A percentile compares a stretch with the other conserved stretches of the same genome.
These are phyloP conservation scores for Porites lobata DNA, from an alignment of 92 coral and sea anemone genomes.

Conservation along the genomic window DNA sequence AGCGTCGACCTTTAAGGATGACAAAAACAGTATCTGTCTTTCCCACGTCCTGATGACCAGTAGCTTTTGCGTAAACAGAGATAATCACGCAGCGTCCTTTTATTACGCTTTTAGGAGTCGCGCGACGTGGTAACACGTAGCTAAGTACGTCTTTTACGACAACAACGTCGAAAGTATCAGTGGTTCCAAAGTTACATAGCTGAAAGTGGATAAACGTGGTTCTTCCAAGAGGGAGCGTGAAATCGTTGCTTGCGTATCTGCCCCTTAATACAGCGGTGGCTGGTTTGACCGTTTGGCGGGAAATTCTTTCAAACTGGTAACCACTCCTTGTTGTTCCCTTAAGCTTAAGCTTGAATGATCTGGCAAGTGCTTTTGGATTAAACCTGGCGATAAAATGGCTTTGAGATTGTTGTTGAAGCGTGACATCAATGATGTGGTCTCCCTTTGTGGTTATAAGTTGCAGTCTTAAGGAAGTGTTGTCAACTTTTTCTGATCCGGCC, in stretches of 20 bases:
- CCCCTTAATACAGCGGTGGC: conserved; percentile 74
- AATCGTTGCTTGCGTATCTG: conserved; percentile 68
- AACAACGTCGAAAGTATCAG: conserved; percentile 10
- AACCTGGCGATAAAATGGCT: conserved; percentile 76
- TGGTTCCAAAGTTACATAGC: conserved; percentile 48
- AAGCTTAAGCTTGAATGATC: conserved; percentile 77
- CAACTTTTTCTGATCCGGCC: conserved; percentile 80
- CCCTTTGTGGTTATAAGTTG: conserved; percentile 84
- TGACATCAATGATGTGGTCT: conserved; percentile 58
- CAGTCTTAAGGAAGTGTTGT: conserved; percentile 61
- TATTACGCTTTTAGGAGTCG: neutral
- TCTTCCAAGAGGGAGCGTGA: conserved; percentile 72
- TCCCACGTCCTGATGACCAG: conserved; percentile 32
- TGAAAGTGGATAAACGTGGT: conserved; percentile 59
- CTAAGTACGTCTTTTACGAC: conserved; percentile 65
- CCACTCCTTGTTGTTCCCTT: conserved; percentile 78
- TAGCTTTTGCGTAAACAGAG: conserved; percentile 40
- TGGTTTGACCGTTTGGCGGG: conserved; percentile 78
- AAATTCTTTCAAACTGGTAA: conserved; percentile 73
- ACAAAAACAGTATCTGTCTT: conserved; percentile 58
- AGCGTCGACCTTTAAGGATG: conserved; percentile 39
- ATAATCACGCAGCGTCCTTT: conserved; percentile 17
- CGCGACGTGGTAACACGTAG: neutral
- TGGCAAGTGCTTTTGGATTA: conserved; percentile 60
- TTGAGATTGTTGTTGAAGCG: conserved; percentile 58